phyloP scores from a whole-genome alignment of 2,888 invertebrate species.

The Caenorhabditis sp. region DNA sequence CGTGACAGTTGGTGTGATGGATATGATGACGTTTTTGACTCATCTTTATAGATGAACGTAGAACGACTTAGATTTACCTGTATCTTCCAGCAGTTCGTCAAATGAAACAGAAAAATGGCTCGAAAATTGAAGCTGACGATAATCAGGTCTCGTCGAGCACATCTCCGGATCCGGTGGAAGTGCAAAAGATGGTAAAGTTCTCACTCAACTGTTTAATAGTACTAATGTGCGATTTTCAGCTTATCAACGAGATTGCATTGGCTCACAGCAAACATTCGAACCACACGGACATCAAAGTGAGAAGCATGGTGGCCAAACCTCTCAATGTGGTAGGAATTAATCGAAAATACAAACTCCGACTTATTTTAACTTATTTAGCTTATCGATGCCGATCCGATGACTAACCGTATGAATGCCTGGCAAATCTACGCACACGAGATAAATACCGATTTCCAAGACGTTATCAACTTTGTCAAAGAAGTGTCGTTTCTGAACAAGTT shows the following conservation, averaged over 20 bases:
- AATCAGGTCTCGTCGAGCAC: slow-evolving; percentile 14
- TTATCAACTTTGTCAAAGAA: slow-evolving; percentile 45
- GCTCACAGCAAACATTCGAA: background rate
- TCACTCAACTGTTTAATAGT: too few species aligned
- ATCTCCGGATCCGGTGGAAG: slow-evolving; percentile 6
- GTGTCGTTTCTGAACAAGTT: slow-evolving; percentile 42
- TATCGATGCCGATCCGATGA: background rate
- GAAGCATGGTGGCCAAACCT: slow-evolving; percentile 8
- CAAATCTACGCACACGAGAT: slow-evolving; percentile 32
- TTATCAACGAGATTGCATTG: background rate
- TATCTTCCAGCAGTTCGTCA: slow-evolving; percentile 42
- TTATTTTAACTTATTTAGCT: slow-evolving; percentile 2
- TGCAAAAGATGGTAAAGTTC: slow-evolving; percentile 12
- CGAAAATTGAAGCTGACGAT: background rate
- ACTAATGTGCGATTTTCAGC: background rate
- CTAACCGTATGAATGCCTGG: slow-evolving; percentile 45
- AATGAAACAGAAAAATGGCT: background rate
- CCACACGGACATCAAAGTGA: slow-evolving; percentile 9
- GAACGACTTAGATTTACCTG: too few species aligned
- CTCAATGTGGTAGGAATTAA: slow-evolving; percentile 10
- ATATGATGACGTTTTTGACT: too few species aligned
- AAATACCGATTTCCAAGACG: slow-evolving; percentile 9
- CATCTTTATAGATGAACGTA: too few species aligned
- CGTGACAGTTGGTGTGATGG: too few species aligned
- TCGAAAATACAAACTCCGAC: too few species aligned